Conservation (phyloP, 2,113 vertebrate species). For the Chloroceryle aenea region DNA sequence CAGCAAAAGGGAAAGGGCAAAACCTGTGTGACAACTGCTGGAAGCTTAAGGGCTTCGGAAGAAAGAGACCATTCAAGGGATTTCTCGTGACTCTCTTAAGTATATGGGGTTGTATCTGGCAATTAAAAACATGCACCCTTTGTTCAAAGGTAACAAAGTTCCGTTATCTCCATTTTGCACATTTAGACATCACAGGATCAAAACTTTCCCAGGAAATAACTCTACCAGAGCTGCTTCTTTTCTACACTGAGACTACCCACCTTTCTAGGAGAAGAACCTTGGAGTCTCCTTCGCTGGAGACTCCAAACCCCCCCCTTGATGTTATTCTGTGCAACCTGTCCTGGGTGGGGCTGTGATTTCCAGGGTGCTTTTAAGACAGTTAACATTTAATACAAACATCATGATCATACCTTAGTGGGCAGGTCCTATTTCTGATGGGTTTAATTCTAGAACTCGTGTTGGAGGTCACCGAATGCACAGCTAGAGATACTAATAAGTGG, state of each 20-base stretch:
- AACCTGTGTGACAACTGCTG: neutral
- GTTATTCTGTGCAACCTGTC: too few species aligned
- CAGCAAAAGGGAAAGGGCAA: neutral
- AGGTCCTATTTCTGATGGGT: neutral
- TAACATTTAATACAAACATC: neutral
- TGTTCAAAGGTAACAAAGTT: neutral
- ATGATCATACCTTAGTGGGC: neutral
- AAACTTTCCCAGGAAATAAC: neutral
- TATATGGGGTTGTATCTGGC: neutral
- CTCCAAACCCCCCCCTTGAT: too few species aligned
- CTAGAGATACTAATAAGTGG: accelerated
- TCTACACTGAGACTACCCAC: neutral
- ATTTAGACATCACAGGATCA: neutral
- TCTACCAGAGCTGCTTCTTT: neutral
- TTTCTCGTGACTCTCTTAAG: neutral
- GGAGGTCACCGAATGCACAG: neutral
- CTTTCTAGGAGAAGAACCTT: too few species aligned
- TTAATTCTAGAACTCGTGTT: neutral
- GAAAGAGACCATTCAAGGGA: neutral
- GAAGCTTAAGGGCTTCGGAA: neutral
- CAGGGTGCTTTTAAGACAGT: neutral
- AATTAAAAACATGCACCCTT: neutral
- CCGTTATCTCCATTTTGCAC: neutral
- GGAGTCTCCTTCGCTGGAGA: too few species aligned
- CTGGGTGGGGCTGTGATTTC: too few species aligned